Conservation (phyloP, 37 sponge, comb jelly and placozoan species). For the Crambe crambe region DNA sequence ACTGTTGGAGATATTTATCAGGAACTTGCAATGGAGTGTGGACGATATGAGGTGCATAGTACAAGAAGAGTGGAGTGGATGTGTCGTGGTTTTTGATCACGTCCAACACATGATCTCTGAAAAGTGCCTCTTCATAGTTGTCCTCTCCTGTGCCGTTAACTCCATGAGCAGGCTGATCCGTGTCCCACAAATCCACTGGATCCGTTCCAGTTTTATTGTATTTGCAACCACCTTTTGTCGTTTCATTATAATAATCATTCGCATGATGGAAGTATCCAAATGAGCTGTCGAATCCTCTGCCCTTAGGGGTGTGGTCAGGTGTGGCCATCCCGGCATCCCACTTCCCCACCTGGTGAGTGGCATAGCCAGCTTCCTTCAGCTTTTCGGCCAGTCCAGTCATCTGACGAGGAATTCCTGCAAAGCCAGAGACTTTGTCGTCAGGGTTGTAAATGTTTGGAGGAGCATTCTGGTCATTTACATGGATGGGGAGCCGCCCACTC, state of each 20-base stretch:
- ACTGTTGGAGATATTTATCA: constrained; percentile 32
- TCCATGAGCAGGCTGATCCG: constrained; percentile 41
- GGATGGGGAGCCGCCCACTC: constrained; percentile 54
- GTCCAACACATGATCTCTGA: constrained; percentile 5
- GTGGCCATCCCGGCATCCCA: constrained; percentile 59
- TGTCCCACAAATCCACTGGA: constrained; percentile 45
- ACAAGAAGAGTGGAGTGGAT: constrained; percentile 51
- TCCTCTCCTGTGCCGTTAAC: constrained; percentile 42
- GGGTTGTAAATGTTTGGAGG: constrained; percentile 18
- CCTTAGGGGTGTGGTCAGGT: constrained; percentile 17
- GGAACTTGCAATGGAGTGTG: constrained; percentile 55
- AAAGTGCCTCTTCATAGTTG: constrained; percentile 34
- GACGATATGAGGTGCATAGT: constrained; percentile 42
- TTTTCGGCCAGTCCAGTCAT: constrained; percentile 54
- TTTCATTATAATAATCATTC: constrained; percentile 54
- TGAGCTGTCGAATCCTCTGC: constrained; percentile 36
- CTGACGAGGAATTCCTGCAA: constrained; percentile 33
- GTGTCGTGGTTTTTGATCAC: constrained; percentile 50
- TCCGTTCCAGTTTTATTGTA: no score
- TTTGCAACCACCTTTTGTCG: background rate
- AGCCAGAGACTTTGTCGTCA: constrained; percentile 35
- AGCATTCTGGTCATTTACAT: constrained; percentile 44
- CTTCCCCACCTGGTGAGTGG: constrained; percentile 58
- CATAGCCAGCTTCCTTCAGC: constrained; percentile 35
- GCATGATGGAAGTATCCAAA: constrained; percentile 63